Conservation (phyloP, 2,113 vertebrate species). For the Nycticorax nycticorax region DNA sequence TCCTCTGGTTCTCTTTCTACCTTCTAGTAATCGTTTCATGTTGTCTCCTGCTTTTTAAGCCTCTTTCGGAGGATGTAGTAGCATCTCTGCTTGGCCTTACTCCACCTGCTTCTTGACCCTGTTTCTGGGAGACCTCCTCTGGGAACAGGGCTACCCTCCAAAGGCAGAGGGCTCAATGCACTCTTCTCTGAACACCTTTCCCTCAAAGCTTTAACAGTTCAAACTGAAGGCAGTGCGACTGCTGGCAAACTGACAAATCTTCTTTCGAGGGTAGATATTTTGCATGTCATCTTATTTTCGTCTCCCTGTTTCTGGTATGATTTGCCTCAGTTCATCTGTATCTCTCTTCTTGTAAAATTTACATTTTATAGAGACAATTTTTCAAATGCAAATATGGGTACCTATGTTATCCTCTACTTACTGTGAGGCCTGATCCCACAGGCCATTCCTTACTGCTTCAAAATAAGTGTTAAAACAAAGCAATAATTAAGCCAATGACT, state of each 20-base stretch:
- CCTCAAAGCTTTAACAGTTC: not conserved
- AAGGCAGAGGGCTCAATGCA: not conserved
- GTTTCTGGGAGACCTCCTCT: not conserved
- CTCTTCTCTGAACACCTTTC: not conserved
- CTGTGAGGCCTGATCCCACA: not conserved
- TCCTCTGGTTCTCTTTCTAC: not conserved
- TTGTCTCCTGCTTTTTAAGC: not conserved
- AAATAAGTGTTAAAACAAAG: not conserved
- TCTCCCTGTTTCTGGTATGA: not conserved
- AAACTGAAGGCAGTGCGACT: not conserved
- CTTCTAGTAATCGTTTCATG: not conserved
- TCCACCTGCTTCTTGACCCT: not conserved
- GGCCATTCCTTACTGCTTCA: not conserved
- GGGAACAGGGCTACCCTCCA: not conserved
- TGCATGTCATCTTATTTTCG: not conserved
- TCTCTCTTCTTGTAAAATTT: not conserved
- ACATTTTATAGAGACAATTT: not conserved
- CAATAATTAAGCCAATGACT: not conserved
- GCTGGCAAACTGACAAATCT: not conserved
- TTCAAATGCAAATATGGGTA: not conserved
- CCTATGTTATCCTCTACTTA: not conserved
- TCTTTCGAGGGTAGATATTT: not conserved
- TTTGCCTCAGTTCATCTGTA: not conserved
- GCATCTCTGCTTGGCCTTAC: not conserved
- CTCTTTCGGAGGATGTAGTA: not conserved